Evolutionary conservation across 2,113 vertebrate genomes (phyloP).

Genomic region (Chaetura pelagica): DNA sequence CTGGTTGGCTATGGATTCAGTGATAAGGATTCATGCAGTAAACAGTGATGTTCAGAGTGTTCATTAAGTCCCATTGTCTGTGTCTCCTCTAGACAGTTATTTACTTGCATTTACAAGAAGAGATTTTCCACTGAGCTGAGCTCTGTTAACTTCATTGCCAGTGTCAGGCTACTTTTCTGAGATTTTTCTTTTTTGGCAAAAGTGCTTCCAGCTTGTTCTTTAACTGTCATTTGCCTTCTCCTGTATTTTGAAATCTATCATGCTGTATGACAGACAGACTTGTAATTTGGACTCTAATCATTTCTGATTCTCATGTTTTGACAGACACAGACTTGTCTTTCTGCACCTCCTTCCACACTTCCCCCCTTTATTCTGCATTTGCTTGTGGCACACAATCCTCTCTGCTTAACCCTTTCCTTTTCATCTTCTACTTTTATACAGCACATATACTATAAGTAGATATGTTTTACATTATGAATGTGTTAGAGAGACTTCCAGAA

Average conservation of each 20-base stretch:
- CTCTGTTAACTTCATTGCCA: neutral
- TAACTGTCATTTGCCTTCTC: conserved; percentile 62
- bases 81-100: conserved; percentile 9
- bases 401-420: conserved; percentile 53
- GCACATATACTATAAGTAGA: neutral
- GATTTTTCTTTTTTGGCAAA: conserved; percentile 28
- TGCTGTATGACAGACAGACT: conserved; percentile 67
- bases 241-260: conserved; percentile 66
- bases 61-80: conserved; percentile 28
- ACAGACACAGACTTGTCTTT: conserved; percentile 64
- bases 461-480: neutral
- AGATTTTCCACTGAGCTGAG: neutral
- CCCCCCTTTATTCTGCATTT: conserved; percentile 38
- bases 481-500: neutral
- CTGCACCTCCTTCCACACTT: conserved; percentile 56
- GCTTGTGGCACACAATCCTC: conserved; percentile 23
- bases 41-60: conserved; percentile 10
- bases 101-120: conserved; percentile 22
- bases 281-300: conserved; percentile 72
- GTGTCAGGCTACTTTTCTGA: neutral
- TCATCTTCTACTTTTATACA: neutral
- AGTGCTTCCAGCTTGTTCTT: conserved; percentile 55
- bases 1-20: neutral
- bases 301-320: conserved; percentile 70
- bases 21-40: conserved; percentile 18